Conservation (phyloP, 2,797 vertebrate genomes). For the Paedocypris micromegethes region DNA sequence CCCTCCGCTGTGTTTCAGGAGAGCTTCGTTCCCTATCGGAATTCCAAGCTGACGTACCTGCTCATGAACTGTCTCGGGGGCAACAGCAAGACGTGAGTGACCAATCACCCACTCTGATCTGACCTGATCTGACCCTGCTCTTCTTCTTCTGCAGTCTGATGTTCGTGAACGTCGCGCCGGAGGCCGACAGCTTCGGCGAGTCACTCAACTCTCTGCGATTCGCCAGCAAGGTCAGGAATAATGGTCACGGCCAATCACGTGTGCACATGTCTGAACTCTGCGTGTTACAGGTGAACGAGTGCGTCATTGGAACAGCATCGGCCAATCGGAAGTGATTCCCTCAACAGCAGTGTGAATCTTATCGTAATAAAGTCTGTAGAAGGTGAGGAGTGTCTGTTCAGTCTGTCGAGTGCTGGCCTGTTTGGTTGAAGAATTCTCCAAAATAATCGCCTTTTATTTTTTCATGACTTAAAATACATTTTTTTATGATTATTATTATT, state of each 20-base stretch:
- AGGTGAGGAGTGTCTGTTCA: no score
- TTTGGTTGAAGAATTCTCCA: no score
- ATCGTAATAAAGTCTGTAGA: no score
- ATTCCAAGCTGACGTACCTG: conserved; percentile 86
- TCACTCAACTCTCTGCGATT: conserved; percentile 81
- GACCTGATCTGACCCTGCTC: no score
- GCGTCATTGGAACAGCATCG: conserved; percentile 79
- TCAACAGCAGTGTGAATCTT: no score
- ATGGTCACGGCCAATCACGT: not conserved
- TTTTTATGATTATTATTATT: no score
- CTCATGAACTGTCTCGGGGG: conserved; percentile 83
- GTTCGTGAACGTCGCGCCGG: conserved; percentile 85
- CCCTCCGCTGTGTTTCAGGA: conserved; percentile 63
- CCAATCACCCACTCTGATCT: not conserved
- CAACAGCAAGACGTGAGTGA: conserved; percentile 81
- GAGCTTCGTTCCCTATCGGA: conserved; percentile 77
- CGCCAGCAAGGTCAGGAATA: conserved; percentile 77
- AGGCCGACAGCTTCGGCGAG: conserved; percentile 79
- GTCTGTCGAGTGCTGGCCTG: no score
- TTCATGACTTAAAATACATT: no score
- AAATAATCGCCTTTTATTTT: no score
- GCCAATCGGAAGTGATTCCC: conserved; percentile 72
- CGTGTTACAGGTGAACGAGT: conserved; percentile 81
- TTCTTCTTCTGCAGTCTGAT: conserved; percentile 68
- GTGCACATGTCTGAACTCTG: not conserved